phyloP scores from a whole-genome alignment of 2,113 vertebrate genomes.

The Eubucco bourcierii region DNA sequence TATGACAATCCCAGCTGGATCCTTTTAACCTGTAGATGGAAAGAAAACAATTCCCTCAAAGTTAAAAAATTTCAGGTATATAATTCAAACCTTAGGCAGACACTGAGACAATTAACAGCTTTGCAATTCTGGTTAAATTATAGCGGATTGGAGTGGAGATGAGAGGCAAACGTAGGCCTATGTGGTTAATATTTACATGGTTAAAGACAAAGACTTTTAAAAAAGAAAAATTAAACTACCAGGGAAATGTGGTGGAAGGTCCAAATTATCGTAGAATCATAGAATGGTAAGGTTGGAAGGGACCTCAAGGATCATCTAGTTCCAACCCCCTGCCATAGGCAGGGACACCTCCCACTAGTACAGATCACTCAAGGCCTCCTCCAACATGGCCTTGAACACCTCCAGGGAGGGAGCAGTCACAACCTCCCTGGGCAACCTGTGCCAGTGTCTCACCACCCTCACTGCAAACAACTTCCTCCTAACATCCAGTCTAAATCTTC shows the following conservation, averaged over 20 bases:
- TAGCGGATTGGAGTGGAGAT: not conserved
- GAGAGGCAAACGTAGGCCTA: constrained; percentile 9
- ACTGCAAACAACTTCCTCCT: no score
- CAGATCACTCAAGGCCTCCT: no score
- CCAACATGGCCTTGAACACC: no score
- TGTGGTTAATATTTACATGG: not conserved
- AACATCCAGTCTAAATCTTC: no score
- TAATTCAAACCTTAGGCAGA: constrained; percentile 35
- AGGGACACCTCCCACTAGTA: no score
- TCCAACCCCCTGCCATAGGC: no score
- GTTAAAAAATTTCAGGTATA: constrained; percentile 57
- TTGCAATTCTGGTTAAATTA: not conserved
- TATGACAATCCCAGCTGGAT: constrained; percentile 32
- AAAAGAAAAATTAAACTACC: not conserved
- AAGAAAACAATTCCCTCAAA: constrained; percentile 43
- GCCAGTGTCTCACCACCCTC: no score
- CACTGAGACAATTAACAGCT: constrained; percentile 45
- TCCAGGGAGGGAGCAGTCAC: no score
- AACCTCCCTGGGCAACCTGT: no score
- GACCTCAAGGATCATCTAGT: no score
- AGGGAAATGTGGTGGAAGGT: not conserved
- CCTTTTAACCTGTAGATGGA: constrained; percentile 47
- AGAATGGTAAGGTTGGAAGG: no score
- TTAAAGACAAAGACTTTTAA: not conserved
- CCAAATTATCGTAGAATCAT: no score